Percentiles rank a stretch among this genome's conserved stretches.
These are phyloP conservation scores for Lithophane ornitopus DNA, from an alignment of 2,888 invertebrate genomes.

Conservation along the genomic window DNA sequence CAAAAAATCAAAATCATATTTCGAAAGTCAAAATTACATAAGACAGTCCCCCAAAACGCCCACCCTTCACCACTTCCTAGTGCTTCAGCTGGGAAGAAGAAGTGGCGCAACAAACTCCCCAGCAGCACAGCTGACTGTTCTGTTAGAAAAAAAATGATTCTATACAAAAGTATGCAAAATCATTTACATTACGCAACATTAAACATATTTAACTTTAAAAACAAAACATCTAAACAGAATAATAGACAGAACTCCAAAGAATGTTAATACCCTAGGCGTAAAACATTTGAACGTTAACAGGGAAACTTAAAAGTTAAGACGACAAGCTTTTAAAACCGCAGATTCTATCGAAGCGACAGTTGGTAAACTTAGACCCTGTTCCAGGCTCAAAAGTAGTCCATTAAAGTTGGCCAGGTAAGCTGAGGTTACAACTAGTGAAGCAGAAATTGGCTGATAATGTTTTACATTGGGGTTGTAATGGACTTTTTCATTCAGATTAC, in stretches of 20 bases:
- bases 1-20: no score
- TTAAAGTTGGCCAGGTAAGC: slow-evolving; percentile 61
- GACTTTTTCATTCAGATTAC: neutral
- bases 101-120: no score
- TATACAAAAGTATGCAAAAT: no score
- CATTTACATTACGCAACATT: no score
- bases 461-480: neutral
- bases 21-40: no score
- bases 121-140: no score
- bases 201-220: no score
- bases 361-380: slow-evolving; percentile 45
- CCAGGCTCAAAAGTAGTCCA: slow-evolving; percentile 62
- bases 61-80: no score
- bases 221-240: neutral
- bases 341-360: slow-evolving; percentile 53
- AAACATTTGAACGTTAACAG: slow-evolving; percentile 39
- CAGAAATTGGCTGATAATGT: slow-evolving; percentile 24
- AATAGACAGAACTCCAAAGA: neutral
- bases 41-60: no score
- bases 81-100: no score
- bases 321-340: slow-evolving; percentile 49
- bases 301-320: slow-evolving; percentile 20
- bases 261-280: slow-evolving; percentile 40
- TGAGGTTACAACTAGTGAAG: slow-evolving; percentile 3
- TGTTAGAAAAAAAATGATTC: no score